These are phyloP conservation scores for Lymantria monacha DNA, from an alignment of 2,888 invertebrate species.

Conservation along the genomic window DNA sequence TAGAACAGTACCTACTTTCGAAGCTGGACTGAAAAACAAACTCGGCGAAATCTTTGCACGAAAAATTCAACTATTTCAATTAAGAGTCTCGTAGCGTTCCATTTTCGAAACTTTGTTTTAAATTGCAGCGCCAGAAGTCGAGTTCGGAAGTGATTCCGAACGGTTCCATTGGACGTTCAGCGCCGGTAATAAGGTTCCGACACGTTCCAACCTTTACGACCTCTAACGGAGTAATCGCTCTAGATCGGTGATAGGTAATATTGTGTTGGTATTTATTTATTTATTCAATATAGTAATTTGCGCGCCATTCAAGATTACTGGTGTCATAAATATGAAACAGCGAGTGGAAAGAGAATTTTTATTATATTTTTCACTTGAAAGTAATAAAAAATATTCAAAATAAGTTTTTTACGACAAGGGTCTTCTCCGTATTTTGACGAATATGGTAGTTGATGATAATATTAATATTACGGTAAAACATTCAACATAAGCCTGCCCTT, in stretches of 20 bases:
- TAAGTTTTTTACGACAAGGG: no score
- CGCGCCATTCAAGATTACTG: neutral
- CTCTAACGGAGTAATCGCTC: slow-evolving; percentile 47
- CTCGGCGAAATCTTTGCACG: slow-evolving; percentile 32
- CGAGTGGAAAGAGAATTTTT: no score
- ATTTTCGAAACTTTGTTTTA: slow-evolving; percentile 66
- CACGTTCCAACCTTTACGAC: slow-evolving; percentile 45
- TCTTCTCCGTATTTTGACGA: no score
- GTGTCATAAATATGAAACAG: no score
- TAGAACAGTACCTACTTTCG: slow-evolving; percentile 15
- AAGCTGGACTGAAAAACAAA: slow-evolving; percentile 2
- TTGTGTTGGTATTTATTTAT: slow-evolving; percentile 31
- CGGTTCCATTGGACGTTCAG: slow-evolving; percentile 39
- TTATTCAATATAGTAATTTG: neutral
- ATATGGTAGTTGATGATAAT: no score
- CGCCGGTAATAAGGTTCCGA: slow-evolving; percentile 49
- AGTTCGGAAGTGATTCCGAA: slow-evolving; percentile 52
- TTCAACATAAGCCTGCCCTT: no score
- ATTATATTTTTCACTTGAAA: no score
- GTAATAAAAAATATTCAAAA: no score
- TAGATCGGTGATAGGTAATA: slow-evolving; percentile 34
- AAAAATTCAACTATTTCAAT: slow-evolving; percentile 71
- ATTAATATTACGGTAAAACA: no score
- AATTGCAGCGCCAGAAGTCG: slow-evolving; percentile 53
- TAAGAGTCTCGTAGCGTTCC: slow-evolving; percentile 62